Conservation (phyloP, 2,797 vertebrate species). For the Dendrocincla tyrannina region DNA sequence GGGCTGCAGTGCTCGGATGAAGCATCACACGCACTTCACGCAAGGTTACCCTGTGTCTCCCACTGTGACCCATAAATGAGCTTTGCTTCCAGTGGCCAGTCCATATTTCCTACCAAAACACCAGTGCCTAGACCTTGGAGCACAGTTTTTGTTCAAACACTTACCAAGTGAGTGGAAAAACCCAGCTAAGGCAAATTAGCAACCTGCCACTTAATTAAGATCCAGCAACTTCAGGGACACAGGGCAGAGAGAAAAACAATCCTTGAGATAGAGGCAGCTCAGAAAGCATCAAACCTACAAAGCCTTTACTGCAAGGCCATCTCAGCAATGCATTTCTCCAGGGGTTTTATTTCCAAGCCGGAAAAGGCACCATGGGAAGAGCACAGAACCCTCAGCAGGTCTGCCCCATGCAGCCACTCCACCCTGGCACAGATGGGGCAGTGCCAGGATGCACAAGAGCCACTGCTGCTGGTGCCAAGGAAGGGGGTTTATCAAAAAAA, state of each 20-base stretch:
- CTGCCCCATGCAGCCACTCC: neutral
- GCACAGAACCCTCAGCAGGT: neutral
- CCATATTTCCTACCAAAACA: neutral
- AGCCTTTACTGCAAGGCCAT: neutral
- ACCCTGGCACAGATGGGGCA: fast-evolving
- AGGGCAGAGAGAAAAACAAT: neutral
- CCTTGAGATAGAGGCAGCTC: neutral
- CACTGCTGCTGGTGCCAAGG: neutral
- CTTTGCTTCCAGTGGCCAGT: fast-evolving
- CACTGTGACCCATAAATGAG: fast-evolving
- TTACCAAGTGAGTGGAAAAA: neutral
- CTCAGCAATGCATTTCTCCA: fast-evolving
- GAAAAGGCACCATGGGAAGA: neutral
- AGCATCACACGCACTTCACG: fast-evolving
- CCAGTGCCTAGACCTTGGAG: fast-evolving
- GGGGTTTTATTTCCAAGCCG: neutral
- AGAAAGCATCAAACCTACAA: neutral
- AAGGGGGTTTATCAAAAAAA: neutral
- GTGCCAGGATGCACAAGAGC: neutral
- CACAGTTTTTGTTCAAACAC: fast-evolving
- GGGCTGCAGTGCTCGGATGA: neutral
- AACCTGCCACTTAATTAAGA: neutral
- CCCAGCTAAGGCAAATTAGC: neutral
- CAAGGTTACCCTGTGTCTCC: neutral
- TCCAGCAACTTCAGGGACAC: neutral